phyloP scores from a whole-genome alignment of 30 jellyfish, hydroid and myxozoan genomes.

The Calvadosia cruxmelitensis region DNA sequence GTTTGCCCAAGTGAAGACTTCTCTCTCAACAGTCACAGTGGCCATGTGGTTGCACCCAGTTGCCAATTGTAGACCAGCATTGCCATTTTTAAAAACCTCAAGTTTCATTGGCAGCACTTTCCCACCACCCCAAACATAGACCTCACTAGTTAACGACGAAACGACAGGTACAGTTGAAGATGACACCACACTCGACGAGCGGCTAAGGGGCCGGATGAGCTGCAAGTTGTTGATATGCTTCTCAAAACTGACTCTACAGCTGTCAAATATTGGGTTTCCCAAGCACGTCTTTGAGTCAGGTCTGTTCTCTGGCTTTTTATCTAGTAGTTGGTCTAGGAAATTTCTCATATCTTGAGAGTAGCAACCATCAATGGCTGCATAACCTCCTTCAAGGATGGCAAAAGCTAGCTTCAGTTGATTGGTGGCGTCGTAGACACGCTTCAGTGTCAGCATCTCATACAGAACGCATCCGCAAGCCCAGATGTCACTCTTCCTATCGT shows the following conservation, averaged over 20 bases:
- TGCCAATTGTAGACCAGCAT: slow-evolving; percentile 72
- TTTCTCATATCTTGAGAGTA: slow-evolving; percentile 41
- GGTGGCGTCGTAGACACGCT: slow-evolving; percentile 73
- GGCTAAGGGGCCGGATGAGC: not conserved
- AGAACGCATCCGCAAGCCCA: slow-evolving; percentile 99
- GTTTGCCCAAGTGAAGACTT: slow-evolving; percentile 91
- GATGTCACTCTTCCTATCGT: slow-evolving; percentile 82
- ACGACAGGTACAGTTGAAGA: slow-evolving; percentile 55
- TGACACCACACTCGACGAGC: slow-evolving; percentile 14
- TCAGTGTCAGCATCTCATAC: slow-evolving; percentile 70
- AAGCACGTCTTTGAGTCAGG: slow-evolving; percentile 49
- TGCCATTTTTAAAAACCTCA: slow-evolving; percentile 55
- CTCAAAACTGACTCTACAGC: slow-evolving; percentile 14
- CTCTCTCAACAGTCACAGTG: slow-evolving; percentile 79
- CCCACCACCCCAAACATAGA: slow-evolving; percentile 98
- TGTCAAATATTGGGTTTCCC: slow-evolving; percentile 10
- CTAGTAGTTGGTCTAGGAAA: slow-evolving; percentile 23
- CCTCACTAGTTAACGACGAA: slow-evolving; percentile 79
- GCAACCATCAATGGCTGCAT: slow-evolving; percentile 28
- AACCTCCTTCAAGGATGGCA: slow-evolving; percentile 61
- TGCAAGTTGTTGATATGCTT: slow-evolving; percentile 8
- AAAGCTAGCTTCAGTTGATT: slow-evolving; percentile 64
- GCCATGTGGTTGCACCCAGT: slow-evolving; percentile 91
- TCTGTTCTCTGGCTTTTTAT: slow-evolving; percentile 51
- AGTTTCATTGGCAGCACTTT: slow-evolving; percentile 56